Evolutionary conservation across 1,140 invertebrate genomes (phyloP).

Genomic region (Trichogramma pretiosum): DNA sequence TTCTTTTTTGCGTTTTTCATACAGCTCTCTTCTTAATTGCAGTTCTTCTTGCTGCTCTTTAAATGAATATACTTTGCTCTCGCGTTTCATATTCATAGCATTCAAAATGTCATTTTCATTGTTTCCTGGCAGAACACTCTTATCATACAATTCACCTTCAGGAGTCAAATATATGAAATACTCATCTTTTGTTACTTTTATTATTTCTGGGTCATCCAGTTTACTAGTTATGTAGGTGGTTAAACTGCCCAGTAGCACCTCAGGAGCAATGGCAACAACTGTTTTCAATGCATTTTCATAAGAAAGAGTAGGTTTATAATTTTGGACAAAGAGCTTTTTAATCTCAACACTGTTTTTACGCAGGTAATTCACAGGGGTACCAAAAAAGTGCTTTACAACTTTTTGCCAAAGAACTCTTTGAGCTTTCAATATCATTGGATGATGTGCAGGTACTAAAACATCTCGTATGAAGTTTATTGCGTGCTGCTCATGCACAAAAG

Average conservation of each 20-base stretch:
- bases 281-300: constrained; percentile 59
- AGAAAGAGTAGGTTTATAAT: constrained; percentile 47
- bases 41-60: constrained; percentile 95
- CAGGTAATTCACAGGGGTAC: constrained; percentile 51
- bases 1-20: constrained; percentile 75
- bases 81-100: constrained; percentile 84
- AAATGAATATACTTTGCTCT: constrained; percentile 94
- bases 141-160: constrained; percentile 86
- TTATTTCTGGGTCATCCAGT: constrained; percentile 58
- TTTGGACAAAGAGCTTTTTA: constrained; percentile 51
- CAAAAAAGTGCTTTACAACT: constrained; percentile 49
- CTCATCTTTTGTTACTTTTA: constrained; percentile 73
- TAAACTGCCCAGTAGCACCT: constrained; percentile 53
- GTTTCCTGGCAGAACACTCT: constrained; percentile 70
- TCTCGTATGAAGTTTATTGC: constrained; percentile 39
- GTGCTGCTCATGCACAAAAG: constrained; percentile 31
- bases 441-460: constrained; percentile 57
- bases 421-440: constrained; percentile 53
- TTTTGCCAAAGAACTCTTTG: constrained; percentile 54
- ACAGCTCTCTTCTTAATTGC: constrained; percentile 82
- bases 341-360: constrained; percentile 48
- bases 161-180: constrained; percentile 83
- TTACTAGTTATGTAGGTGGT: constrained; percentile 49
- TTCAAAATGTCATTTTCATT: constrained; percentile 54
- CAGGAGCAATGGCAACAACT: constrained; percentile 55